Conservation (phyloP, 2,888 invertebrate genomes). For the Parnassius orleans region DNA sequence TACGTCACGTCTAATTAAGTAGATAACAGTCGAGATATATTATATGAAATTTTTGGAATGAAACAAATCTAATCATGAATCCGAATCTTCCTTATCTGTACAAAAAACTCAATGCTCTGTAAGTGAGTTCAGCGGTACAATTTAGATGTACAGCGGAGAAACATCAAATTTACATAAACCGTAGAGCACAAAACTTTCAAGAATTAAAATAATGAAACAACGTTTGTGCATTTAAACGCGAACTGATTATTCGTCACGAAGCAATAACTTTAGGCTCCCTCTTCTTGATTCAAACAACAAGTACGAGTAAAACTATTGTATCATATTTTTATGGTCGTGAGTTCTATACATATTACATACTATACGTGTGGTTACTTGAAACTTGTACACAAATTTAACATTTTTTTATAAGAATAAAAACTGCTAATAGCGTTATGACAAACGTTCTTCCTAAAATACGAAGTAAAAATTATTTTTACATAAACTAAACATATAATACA, state of each 20-base stretch:
- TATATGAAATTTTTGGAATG: conserved; percentile 13
- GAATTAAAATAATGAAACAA: not conserved
- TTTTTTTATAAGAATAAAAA: too few species aligned
- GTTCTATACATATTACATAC: too few species aligned
- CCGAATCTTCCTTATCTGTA: conserved; percentile 9
- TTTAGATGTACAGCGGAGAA: not conserved
- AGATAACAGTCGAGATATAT: conserved; percentile 22
- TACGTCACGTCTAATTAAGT: conserved; percentile 24
- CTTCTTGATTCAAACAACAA: too few species aligned
- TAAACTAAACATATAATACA: too few species aligned
- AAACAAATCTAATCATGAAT: conserved; percentile 14
- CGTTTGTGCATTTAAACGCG: not conserved
- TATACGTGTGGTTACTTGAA: too few species aligned
- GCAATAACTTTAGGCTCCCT: not conserved
- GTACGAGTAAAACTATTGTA: too few species aligned
- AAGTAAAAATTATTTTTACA: too few species aligned
- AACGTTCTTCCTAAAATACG: too few species aligned
- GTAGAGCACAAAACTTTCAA: not conserved
- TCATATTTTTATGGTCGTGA: too few species aligned
- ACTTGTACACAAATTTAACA: too few species aligned
- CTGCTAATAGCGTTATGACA: too few species aligned
- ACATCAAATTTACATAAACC: conserved; percentile 10
- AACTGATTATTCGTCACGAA: not conserved
- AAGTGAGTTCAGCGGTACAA: not conserved
- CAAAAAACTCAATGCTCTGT: not conserved